Conservation (phyloP, 2,888 invertebrate genomes). For the Agrotis segetum region DNA sequence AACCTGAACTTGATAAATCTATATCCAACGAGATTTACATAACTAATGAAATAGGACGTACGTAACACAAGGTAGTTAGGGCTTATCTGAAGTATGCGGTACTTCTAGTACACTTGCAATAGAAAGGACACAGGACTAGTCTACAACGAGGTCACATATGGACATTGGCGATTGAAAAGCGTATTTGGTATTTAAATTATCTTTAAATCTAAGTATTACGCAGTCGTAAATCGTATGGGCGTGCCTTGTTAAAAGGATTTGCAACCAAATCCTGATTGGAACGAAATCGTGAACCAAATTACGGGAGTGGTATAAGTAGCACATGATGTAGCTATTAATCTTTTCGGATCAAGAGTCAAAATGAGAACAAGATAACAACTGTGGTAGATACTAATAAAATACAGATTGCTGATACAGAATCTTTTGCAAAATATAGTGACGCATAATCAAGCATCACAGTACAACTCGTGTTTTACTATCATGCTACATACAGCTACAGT, state of each 20-base stretch:
- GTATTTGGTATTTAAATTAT: conserved; percentile 32
- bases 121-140: conserved; percentile 58
- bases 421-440: too few species aligned
- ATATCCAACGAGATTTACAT: conserved; percentile 36
- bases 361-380: neutral
- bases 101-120: conserved; percentile 45
- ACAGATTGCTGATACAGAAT: neutral
- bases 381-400: neutral
- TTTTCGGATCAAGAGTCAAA: neutral
- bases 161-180: conserved; percentile 34
- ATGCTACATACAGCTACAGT: neutral
- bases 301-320: neutral
- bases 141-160: conserved; percentile 66
- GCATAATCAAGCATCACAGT: too few species aligned
- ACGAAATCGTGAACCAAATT: neutral
- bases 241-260: neutral
- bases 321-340: too few species aligned
- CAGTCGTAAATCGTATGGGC: conserved; percentile 17
- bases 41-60: conserved; percentile 27
- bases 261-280: neutral
- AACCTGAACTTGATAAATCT: conserved; percentile 16
- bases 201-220: conserved; percentile 19
- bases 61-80: conserved; percentile 32
- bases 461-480: too few species aligned
- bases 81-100: conserved; percentile 53